Evolutionary conservation across 2,888 invertebrate species (phyloP), one percentile per base, ranked within the genome.

Genomic region (Acronicta leporina): DNA sequence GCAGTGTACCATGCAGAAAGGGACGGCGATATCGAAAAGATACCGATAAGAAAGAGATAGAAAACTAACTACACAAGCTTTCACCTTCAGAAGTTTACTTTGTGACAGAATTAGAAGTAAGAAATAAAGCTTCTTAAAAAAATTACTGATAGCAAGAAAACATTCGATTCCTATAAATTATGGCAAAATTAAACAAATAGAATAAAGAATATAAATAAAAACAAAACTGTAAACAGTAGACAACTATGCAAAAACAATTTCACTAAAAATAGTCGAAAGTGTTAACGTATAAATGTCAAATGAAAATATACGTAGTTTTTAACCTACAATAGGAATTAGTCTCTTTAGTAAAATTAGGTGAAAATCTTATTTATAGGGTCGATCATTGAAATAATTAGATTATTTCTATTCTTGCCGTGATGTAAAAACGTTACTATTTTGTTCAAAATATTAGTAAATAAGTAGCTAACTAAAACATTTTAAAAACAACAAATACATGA

Each of bases 1-100:
- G 87, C 89, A 72, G 68, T 83, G 80, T 84, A 81, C 71, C 90
- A 90, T 90, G 90, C 90, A 86, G 75, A 84, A 59, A 80, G 80
- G 79, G 80, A 80, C 66, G 67, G 73, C 75, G 64, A 81, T 68
- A 77, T 71, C 71, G 63, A 64, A 61, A 51, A 74, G 52, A 72
- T 56, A 80, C 75, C 65, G 64, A 79, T 81, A 75, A 77, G 79
- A 84, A 54, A 79, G 75, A 81, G 75, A 81, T 52, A 79, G 63
- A 69, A 40, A 49, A 46, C 77, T 80, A 84, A 80, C 81, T 84
- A 84, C 81, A 63, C 68, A 82, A 86, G 84, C 82, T 67, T 68
- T 70, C 33, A 47, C 52, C 65, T 43, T 27, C 50, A 13, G 13
- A 41, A 25, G 38, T 60, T 15, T n/a, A 50, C 1, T 41, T 30